Evolutionary conservation across 2,888 invertebrate species (phyloP).

Genomic region (Tetheella fluctuosa): DNA sequence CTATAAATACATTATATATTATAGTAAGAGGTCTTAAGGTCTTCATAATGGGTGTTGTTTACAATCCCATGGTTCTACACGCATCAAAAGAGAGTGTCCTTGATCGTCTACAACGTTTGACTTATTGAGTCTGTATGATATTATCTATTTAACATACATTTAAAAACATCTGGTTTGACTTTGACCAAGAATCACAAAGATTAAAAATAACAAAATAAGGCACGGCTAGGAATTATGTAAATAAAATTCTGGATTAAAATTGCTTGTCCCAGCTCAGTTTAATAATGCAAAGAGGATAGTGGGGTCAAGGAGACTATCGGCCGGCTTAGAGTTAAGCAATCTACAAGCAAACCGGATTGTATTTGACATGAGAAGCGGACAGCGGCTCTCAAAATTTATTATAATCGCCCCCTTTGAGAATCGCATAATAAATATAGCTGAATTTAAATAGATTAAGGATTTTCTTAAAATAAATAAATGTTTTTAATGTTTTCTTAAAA

Average conservation of each 20-base stretch:
- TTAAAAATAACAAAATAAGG: not conserved
- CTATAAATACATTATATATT: no score
- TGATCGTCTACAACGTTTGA: no score
- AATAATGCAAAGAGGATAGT: conserved; percentile 12
- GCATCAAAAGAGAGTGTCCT: no score
- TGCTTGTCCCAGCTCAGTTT: not conserved
- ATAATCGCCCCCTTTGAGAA: not conserved
- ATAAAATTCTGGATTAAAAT: not conserved
- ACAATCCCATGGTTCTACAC: no score
- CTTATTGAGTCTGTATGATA: no score
- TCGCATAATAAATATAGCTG: no score
- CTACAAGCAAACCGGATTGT: conserved; percentile 16
- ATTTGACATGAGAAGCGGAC: conserved; percentile 10
- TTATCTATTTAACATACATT: not conserved
- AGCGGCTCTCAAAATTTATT: not conserved
- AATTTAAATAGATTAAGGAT: no score
- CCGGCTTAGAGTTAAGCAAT: conserved; percentile 18
- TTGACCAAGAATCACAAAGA: not conserved
- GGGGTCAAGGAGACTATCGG: conserved; percentile 19
- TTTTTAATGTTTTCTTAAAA: no score
- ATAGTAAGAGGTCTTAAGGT: no score
- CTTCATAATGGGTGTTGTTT: no score
- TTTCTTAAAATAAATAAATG: no score
- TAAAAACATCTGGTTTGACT: not conserved
- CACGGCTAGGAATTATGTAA: not conserved